Base-by-base conservation (phyloP, 1,140 invertebrate species). In the Megathymus violae region DNA sequence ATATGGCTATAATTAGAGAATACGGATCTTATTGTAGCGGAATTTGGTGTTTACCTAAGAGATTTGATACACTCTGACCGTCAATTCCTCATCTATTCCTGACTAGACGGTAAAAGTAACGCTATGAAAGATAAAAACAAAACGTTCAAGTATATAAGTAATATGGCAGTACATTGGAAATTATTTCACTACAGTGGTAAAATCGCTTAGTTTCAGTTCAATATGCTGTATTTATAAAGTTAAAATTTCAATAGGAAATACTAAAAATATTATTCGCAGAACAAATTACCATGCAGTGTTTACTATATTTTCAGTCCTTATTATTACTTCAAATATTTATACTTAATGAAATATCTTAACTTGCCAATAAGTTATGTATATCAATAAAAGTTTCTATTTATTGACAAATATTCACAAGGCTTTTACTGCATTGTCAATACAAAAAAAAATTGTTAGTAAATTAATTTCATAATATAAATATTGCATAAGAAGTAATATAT, bases 1-100 rank as follows among this genome's bases (percentile, higher is more conserved):
- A 78, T 80, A 82, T 71, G 74, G 74, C 86, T 91, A 89, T 88
- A 80, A 85, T 89, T 89, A 90, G 86, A 86, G 78, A 76, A 81
- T 84, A 80, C 66, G 66, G 69, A 69, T 77, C 71, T 80, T 83
- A 82, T 85, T 85, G 80, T 81, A 66, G 68, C 74, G 65, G 76
- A 78, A 72, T 82, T 80, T 64, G 67, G 71, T 71, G 64, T 78
- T 78, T 82, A 77, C 72, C 51, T 58, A 54, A 64, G 67, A 66
- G 71, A 77, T 75, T 67, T 16, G 64, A 76, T 78, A 69, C 71
- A 80, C 61, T 67, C 62, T 44, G 65, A 60, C 44, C 66, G 52
- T 56, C 25, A 47, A 43, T 68, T 61, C 46, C 19, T 38, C 48
- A 36, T 50, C 6, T 54, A 50, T 62, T 41, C 5, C 19, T 46